phyloP scores from a whole-genome alignment of 2,888 invertebrate species.

The Adelognathus sp. region DNA sequence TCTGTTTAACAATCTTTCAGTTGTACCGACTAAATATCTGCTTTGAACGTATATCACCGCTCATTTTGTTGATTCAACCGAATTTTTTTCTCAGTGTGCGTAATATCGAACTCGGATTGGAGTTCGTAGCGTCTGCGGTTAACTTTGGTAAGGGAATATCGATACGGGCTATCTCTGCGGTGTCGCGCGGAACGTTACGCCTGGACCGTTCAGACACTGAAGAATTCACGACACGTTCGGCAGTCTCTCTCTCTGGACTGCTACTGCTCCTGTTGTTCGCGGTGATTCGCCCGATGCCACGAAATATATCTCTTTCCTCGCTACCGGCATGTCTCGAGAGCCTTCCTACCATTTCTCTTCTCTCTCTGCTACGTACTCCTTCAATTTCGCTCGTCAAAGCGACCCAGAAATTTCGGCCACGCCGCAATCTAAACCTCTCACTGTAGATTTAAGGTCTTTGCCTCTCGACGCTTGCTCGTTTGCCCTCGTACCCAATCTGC shows the following conservation, averaged over 20 bases:
- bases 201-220: slow-evolving; percentile 11
- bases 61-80: no score
- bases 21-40: no score
- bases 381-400: slow-evolving; percentile 15
- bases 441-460: neutral
- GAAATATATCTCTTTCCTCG: slow-evolving; percentile 27
- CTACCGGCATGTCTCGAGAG: neutral
- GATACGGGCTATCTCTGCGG: slow-evolving; percentile 22
- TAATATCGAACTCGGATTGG: slow-evolving; percentile 25
- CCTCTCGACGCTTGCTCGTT: neutral
- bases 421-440: slow-evolving; percentile 5
- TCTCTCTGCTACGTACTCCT: no score
- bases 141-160: slow-evolving; percentile 44
- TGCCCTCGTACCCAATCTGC: neutral
- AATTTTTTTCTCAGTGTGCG: neutral
- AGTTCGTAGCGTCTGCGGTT: neutral
- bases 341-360: neutral
- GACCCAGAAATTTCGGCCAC: slow-evolving; percentile 17
- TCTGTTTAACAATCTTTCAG: no score
- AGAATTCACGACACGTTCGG: slow-evolving; percentile 52
- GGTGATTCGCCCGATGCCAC: slow-evolving; percentile 29
- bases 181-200: neutral
- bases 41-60: no score
- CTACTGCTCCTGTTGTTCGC: neutral
- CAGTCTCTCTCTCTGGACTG: slow-evolving; percentile 16